phyloP scores from a whole-genome alignment of 2,888 invertebrate species.

The Macrophya annulata region DNA sequence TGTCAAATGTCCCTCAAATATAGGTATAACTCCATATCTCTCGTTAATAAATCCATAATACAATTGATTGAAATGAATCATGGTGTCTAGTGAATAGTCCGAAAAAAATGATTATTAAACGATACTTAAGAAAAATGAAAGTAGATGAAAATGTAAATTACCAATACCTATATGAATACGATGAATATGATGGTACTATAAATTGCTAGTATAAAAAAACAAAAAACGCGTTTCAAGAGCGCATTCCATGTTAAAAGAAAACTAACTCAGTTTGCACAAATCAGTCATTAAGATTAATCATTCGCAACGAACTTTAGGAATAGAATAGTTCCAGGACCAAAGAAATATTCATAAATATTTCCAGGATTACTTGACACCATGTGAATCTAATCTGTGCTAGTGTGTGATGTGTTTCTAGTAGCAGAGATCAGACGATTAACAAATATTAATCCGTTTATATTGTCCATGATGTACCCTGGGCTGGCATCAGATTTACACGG shows the following conservation, averaged over 20 bases:
- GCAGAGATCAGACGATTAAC: not conserved
- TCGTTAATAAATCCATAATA: constrained; percentile 11
- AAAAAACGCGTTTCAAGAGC: too few relatives aligned
- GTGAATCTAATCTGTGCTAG: constrained; percentile 18
- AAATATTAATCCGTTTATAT: constrained; percentile 3
- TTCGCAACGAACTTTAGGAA: too few relatives aligned
- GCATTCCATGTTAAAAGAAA: too few relatives aligned
- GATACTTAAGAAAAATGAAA: not conserved
- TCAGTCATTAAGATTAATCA: too few relatives aligned
- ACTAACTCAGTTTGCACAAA: too few relatives aligned
- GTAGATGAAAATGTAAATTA: too few relatives aligned
- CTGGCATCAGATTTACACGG: constrained; percentile 8
- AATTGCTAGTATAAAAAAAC: too few relatives aligned
- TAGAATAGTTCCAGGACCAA: too few relatives aligned
- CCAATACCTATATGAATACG: too few relatives aligned
- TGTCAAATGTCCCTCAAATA: constrained; percentile 18
- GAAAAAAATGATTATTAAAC: not conserved
- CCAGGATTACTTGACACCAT: not conserved
- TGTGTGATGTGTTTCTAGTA: not conserved
- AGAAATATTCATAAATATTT: not conserved
- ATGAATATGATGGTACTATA: too few relatives aligned
- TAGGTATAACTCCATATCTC: constrained; percentile 1
- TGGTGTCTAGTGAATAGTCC: not conserved
- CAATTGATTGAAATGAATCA: not conserved
- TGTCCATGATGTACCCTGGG: not conserved